A percentile compares a stretch with the other conserved stretches of the same genome.
phyloP scores from a whole-genome alignment of 2,797 vertebrate genomes.

The Acanthiza pusilla region DNA sequence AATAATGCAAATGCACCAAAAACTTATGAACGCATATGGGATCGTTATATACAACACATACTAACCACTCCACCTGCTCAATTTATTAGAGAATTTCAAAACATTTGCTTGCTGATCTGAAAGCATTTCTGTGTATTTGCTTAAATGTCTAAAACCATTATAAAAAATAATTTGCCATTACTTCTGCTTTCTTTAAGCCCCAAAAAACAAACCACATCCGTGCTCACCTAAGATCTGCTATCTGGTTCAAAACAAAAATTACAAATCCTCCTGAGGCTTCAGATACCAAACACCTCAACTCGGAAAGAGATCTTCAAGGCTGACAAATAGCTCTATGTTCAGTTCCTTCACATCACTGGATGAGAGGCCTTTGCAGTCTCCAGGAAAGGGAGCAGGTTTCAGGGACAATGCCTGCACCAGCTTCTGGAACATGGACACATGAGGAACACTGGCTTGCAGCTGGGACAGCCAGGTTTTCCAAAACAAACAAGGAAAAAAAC shows the following conservation, averaged over 20 bases:
- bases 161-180: neutral
- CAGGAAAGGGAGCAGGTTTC: neutral
- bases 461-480: neutral
- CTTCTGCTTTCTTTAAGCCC: neutral
- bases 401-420: neutral
- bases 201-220: neutral
- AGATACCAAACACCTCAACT: neutral
- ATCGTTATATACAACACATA: neutral
- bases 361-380: neutral
- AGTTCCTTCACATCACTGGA: neutral
- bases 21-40: neutral
- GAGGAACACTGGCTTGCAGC: neutral
- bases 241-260: neutral
- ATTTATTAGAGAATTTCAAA: neutral
- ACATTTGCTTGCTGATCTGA: neutral
- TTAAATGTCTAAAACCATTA: neutral
- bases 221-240: neutral
- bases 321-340: neutral
- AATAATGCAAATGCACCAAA: neutral
- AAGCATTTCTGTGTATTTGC: neutral
- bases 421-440: neutral
- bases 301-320: neutral
- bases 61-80: neutral
- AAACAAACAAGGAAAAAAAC: neutral
- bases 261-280: neutral